Percentiles rank a stretch among this genome's conserved stretches.
Conservation (phyloP, 2,888 invertebrate genomes). For the Hyposoter didymator region DNA sequence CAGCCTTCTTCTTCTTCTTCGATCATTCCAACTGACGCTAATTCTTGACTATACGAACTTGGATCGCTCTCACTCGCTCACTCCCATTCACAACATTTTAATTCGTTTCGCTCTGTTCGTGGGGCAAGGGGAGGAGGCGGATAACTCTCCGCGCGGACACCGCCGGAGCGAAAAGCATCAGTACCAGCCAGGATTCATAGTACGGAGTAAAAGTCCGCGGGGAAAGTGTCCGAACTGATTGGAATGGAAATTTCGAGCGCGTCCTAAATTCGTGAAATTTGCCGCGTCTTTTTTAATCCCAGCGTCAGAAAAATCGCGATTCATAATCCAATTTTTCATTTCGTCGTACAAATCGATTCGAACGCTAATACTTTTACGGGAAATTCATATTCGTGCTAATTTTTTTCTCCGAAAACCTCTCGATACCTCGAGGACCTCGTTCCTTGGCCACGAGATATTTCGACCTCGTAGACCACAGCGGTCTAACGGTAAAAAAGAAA, state of each 20-base stretch:
- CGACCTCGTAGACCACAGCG: slow-evolving; percentile 2
- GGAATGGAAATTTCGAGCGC: background rate
- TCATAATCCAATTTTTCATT: background rate
- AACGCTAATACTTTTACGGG: background rate
- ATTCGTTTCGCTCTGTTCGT: slow-evolving; percentile 30
- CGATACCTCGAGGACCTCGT: background rate
- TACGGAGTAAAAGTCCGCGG: slow-evolving; percentile 48
- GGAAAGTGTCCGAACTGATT: slow-evolving; percentile 52
- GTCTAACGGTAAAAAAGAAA: slow-evolving; percentile 7
- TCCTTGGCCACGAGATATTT: background rate
- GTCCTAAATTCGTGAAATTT: slow-evolving; percentile 2
- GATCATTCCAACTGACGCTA: slow-evolving; percentile 35
- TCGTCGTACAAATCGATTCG: background rate
- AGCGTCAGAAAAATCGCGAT: background rate
- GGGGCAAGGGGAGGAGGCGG: slow-evolving; percentile 11
- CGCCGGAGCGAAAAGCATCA: slow-evolving; percentile 33
- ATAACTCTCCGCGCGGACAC: slow-evolving; percentile 38
- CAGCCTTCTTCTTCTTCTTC: slow-evolving; percentile 17
- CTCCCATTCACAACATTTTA: slow-evolving; percentile 24
- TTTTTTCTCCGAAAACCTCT: background rate
- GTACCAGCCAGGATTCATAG: slow-evolving; percentile 36
- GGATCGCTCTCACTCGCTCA: slow-evolving; percentile 12
- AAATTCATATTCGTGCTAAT: slow-evolving; percentile 7
- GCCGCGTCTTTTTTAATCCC: background rate
- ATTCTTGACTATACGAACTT: slow-evolving; percentile 37